These are phyloP conservation scores for Brachymystax lenok DNA, from an alignment of 2,797 vertebrate genomes.

Conservation along the genomic window DNA sequence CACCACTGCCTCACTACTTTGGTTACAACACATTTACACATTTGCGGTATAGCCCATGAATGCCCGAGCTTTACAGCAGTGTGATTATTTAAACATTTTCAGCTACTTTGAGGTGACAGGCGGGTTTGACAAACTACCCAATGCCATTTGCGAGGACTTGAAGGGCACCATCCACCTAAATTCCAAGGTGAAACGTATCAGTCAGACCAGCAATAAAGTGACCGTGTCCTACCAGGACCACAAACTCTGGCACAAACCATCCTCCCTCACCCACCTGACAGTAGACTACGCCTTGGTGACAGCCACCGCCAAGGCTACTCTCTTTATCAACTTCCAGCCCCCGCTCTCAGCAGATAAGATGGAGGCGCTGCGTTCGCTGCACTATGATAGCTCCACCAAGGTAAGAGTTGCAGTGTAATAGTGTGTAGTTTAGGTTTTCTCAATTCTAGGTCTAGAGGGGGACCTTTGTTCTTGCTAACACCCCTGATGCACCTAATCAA, in stretches of 20 bases:
- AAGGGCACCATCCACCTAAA: conserved; percentile 68
- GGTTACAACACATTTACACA: too few species aligned
- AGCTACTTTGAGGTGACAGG: conserved; percentile 82
- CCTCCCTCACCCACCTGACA: conserved; percentile 51
- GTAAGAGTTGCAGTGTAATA: too few species aligned
- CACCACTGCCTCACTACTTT: too few species aligned
- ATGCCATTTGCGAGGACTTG: conserved; percentile 63
- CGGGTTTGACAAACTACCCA: conserved; percentile 80
- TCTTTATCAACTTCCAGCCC: conserved; percentile 78
- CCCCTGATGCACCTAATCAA: too few species aligned
- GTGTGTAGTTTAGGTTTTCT: too few species aligned
- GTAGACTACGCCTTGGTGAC: conserved; percentile 79
- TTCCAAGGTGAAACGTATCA: conserved; percentile 74
- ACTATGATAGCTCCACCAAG: conserved; percentile 83
- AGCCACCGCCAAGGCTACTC: conserved; percentile 76
- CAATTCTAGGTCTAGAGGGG: too few species aligned
- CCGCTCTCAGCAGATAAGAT: conserved; percentile 71
- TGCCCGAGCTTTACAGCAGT: background rate
- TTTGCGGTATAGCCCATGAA: too few species aligned
- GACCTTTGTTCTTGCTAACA: too few species aligned
- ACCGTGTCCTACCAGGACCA: conserved; percentile 64
- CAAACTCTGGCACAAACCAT: conserved; percentile 2
- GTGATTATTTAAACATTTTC: conserved; percentile 7
- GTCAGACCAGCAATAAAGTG: conserved; percentile 61
- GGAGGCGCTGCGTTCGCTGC: conserved; percentile 78